phyloP scores from a whole-genome alignment of 2,888 invertebrate genomes.

The Rhynchonema sp. region DNA sequence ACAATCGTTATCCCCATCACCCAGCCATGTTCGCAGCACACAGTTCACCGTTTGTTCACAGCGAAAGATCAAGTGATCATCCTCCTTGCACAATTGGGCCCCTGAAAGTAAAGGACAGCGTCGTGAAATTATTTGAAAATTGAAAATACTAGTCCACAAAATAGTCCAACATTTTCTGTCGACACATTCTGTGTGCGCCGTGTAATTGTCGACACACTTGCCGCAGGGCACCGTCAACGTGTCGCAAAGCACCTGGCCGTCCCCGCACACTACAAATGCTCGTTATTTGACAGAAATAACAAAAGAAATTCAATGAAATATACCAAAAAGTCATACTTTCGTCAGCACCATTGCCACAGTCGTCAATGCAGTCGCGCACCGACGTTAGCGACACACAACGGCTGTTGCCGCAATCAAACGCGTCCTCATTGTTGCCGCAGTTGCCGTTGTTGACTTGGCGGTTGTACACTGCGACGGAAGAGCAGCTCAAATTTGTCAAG shows the following conservation, averaged over 20 bases:
- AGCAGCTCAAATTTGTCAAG: no score
- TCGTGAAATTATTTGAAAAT: background rate
- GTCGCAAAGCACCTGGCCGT: slow-evolving; percentile 2
- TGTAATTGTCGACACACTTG: slow-evolving; percentile 14
- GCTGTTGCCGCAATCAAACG: background rate
- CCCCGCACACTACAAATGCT: slow-evolving; percentile 2
- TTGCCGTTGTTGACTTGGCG: background rate
- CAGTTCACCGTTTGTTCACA: slow-evolving; percentile 17
- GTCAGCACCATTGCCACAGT: slow-evolving; percentile 17
- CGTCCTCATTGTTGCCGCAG: background rate
- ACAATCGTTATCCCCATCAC: slow-evolving; percentile 20
- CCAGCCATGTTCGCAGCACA: slow-evolving; percentile 17
- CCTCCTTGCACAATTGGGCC: slow-evolving; percentile 7
- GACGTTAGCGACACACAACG: slow-evolving; percentile 13
- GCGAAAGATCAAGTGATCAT: slow-evolving; percentile 12
- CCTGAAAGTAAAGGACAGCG: background rate
- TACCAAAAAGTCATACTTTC: slow-evolving; percentile 10
- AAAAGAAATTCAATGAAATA: background rate
- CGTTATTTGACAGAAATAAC: background rate
- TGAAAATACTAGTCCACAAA: background rate
- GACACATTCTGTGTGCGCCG: slow-evolving; percentile 10
- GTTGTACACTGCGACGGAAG: background rate
- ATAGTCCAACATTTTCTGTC: slow-evolving; percentile 15
- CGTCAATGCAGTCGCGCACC: slow-evolving; percentile 15
- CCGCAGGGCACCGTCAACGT: slow-evolving; percentile 10